phyloP scores from a whole-genome alignment of 2,888 invertebrate species.

The Chymomyza procnemis region DNA sequence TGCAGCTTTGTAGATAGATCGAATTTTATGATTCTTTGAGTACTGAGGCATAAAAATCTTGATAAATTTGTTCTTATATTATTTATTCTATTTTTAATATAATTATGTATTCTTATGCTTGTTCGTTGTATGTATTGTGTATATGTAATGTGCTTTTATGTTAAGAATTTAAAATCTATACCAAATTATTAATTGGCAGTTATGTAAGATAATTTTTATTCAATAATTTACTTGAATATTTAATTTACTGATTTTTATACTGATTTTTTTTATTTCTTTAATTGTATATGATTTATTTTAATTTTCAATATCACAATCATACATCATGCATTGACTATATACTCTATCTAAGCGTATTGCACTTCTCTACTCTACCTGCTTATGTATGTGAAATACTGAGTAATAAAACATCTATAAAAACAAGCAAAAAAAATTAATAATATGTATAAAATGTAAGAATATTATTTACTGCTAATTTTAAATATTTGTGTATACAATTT shows the following conservation, averaged over 20 bases:
- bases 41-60: neutral
- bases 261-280: constrained; percentile 37
- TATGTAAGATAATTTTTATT: neutral
- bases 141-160: neutral
- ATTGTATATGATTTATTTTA: constrained; percentile 53
- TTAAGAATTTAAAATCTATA: neutral
- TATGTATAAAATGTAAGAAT: constrained; percentile 35
- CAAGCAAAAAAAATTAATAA: constrained; percentile 28
- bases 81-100: neutral
- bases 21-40: neutral
- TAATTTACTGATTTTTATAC: neutral
- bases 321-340: neutral
- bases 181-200: neutral
- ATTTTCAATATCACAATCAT: constrained; percentile 7
- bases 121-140: neutral
- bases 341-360: constrained; percentile 7
- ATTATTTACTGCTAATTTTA: constrained; percentile 12
- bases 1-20: too few relatives aligned
- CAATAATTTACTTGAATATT: constrained; percentile 35
- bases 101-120: neutral
- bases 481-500: constrained; percentile 24
- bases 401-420: constrained; percentile 27
- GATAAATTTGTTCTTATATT: neutral
- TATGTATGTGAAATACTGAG: constrained; percentile 19
- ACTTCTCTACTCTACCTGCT: constrained; percentile 16